Base-by-base conservation (phyloP, 2,888 invertebrate species). In the Dryadula phaetusa region DNA sequence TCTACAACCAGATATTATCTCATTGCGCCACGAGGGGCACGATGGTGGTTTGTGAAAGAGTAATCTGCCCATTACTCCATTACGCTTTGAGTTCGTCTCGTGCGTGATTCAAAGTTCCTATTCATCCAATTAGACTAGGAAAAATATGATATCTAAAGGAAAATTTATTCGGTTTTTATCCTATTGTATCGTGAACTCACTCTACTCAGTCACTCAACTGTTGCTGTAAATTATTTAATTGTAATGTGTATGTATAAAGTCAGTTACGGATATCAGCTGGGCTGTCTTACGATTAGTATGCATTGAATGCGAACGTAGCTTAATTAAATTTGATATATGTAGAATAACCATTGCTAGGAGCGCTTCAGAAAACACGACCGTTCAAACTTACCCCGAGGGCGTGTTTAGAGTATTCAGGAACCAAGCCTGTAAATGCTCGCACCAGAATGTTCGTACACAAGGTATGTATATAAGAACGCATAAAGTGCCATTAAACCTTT, bases 311-410 rank as follows among this genome's bases (percentile, higher is more conserved):
- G 22, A 22, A 42, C 8, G 20, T n/a, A 42, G 10, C 2, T 58
- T 42, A 25, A 42, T 58, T 58, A 22, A 37, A 58, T 42, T 52
- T 25, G 32, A 25, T 32, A 32, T 12, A 37, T 37, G 37, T 28
- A 25, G 16, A 52, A 52, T 52, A 66, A 66, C 54, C 56, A 58
- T 63, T 58, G 46, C 34, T 58, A 25, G 8, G 14, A 56, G 37
- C 34, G 61, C 49, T 34, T 32, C 34, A 34, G 3, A 6, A 47
- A 47, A 53, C 53, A 32, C 16, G 34, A 18, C 34, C 18, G 18
- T 18, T 34, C 53, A 53, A 53, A 53, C 34, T 32, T 34, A 18
- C 53, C 53, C 12, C 34, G 18, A 32, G 34, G 18, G 10, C 4
- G 18, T 34, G 18, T 53, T 20, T 28, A 34, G 16, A 12, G 32